Percentiles rank a stretch among this genome's conserved stretches.
Evolutionary conservation across 2,888 invertebrate species (phyloP).

Genomic region (Laspeyria flexula): DNA sequence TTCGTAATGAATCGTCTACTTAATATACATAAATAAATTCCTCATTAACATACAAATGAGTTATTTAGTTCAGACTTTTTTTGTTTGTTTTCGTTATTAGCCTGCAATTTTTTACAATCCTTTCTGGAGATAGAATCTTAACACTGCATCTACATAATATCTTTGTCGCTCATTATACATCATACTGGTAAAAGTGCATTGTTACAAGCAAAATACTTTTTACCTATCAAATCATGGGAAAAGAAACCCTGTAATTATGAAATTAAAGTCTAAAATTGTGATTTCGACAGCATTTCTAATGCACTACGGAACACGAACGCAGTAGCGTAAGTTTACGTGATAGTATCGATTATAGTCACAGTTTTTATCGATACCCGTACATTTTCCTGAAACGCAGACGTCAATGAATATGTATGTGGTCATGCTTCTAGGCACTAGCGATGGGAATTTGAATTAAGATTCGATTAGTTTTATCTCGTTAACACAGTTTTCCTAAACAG

Average conservation of each 20-base stretch:
- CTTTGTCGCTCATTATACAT: too few relatives aligned
- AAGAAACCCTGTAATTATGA: background rate
- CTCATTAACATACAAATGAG: too few relatives aligned
- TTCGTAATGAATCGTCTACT: too few relatives aligned
- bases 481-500: slow-evolving; percentile 11
- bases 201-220: too few relatives aligned
- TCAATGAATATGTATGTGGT: slow-evolving; percentile 38
- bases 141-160: too few relatives aligned
- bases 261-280: background rate
- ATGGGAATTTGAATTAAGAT: slow-evolving; percentile 22
- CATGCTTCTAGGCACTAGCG: slow-evolving; percentile 24
- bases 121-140: too few relatives aligned
- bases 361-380: slow-evolving; percentile 30
- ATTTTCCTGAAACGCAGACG: slow-evolving; percentile 17
- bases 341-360: slow-evolving; percentile 18
- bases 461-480: slow-evolving; percentile 22
- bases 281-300: too few relatives aligned
- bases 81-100: too few relatives aligned
- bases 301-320: slow-evolving; percentile 10
- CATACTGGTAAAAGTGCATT: too few relatives aligned
- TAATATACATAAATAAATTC: too few relatives aligned
- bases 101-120: too few relatives aligned
- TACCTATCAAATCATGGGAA: background rate
- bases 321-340: slow-evolving; percentile 12
- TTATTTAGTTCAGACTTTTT: too few relatives aligned